Percentiles rank a stretch among this genome's conserved stretches.
phyloP scores from a whole-genome alignment of 2,113 vertebrate species.

The Chionomys nivalis region DNA sequence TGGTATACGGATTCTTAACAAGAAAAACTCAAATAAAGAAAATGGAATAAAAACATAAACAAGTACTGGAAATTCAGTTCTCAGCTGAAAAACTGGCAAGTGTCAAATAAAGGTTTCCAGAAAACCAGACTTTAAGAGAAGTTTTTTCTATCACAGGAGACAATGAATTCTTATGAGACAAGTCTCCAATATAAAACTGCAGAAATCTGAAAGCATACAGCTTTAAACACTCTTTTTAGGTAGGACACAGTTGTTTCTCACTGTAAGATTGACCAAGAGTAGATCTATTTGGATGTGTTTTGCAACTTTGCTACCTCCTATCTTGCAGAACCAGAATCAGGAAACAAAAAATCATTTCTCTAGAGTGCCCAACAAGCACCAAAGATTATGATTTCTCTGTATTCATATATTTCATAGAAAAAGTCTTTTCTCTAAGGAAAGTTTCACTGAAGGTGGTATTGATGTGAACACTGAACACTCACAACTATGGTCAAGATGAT shows the following conservation, averaged over 20 bases:
- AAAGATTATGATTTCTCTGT: not conserved
- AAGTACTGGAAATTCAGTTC: not conserved
- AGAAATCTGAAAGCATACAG: not conserved
- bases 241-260: not conserved
- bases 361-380: fast-evolving
- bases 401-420: not conserved
- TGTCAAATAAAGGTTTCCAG: not conserved
- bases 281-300: fast-evolving
- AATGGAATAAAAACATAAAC: not conserved
- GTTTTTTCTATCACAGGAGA: not conserved
- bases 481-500: not conserved
- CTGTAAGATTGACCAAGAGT: not conserved
- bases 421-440: not conserved
- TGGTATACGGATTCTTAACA: no score
- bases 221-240: not conserved
- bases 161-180: not conserved
- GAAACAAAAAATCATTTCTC: not conserved
- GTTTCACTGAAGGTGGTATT: not conserved
- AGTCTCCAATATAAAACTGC: not conserved
- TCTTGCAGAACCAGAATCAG: not conserved
- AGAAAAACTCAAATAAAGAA: not conserved
- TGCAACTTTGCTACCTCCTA: not conserved
- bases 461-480: not conserved
- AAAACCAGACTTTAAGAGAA: not conserved
- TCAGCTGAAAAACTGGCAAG: not conserved